Conservation (phyloP, 2,888 invertebrate genomes). For the Pharmacophagus antenor region DNA sequence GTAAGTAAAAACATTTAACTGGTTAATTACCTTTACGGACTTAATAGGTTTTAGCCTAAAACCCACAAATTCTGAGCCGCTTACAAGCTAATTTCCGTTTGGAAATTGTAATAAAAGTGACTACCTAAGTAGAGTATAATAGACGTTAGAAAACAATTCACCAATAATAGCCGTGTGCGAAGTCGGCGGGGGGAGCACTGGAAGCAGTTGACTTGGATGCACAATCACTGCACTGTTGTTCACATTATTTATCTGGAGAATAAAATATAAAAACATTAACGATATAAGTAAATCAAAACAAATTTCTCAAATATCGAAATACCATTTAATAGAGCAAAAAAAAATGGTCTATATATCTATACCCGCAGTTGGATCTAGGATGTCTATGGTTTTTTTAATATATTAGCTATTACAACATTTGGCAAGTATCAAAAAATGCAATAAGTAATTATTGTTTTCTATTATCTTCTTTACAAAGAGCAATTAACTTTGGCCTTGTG, state of each 20-base stretch:
- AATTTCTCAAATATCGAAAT: background rate
- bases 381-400: no score
- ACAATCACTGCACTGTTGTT: slow-evolving; percentile 87
- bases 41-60: no score
- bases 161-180: slow-evolving; percentile 74
- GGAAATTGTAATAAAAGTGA: background rate
- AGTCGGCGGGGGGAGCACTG: slow-evolving; percentile 83
- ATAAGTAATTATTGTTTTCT: no score
- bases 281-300: background rate
- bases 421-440: no score
- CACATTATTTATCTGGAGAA: slow-evolving; percentile 61
- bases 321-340: no score
- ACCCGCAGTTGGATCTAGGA: background rate
- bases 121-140: background rate
- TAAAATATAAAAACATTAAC: background rate
- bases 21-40: no score
- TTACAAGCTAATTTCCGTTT: no score
- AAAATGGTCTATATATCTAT: background rate
- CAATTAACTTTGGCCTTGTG: no score
- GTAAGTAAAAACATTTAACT: no score
- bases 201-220: slow-evolving; percentile 89
- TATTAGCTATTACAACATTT: no score
- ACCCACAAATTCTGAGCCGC: no score
- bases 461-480: no score
- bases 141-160: slow-evolving; percentile 42